These are phyloP conservation scores for Odontomachus brunneus DNA, from an alignment of 1,140 invertebrate genomes.

Conservation along the genomic window DNA sequence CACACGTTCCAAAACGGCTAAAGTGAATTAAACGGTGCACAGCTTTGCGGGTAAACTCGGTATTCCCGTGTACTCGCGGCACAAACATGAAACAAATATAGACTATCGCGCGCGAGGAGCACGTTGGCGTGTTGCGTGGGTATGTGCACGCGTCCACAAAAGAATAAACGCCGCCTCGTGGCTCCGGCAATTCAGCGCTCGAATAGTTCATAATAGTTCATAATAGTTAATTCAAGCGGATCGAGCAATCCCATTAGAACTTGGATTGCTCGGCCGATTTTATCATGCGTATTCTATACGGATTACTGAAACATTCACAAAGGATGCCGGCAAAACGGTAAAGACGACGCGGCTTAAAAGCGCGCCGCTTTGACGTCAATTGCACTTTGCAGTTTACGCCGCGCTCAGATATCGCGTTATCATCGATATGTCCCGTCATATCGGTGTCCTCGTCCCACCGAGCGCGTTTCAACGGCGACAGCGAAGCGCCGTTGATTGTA, in stretches of 20 bases:
- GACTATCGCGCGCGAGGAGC: conserved; percentile 6
- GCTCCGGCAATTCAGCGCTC: conserved; percentile 11
- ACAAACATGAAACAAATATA: conserved; percentile 55
- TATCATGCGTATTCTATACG: conserved; percentile 22
- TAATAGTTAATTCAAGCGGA: conserved; percentile 68
- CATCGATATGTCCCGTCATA: conserved; percentile 1
- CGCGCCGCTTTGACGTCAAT: conserved; percentile 40
- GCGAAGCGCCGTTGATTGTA: conserved; percentile 44
- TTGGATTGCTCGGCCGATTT: conserved; percentile 49
- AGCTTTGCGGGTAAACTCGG: conserved; percentile 39
- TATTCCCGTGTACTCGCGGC: background rate
- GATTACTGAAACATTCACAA: conserved; percentile 62
- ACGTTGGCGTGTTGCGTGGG: too few species aligned
- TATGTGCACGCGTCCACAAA: conserved; percentile 1
- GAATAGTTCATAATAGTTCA: conserved; percentile 58
- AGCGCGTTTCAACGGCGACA: too few species aligned
- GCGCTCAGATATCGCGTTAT: conserved; percentile 54
- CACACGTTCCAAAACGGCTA: background rate
- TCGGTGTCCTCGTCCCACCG: too few species aligned
- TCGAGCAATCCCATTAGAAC: conserved; percentile 55
- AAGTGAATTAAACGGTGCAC: conserved; percentile 38
- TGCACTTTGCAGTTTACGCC: conserved; percentile 7
- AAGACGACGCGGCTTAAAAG: conserved; percentile 38
- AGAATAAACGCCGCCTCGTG: conserved; percentile 38
- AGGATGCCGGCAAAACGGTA: conserved; percentile 46